These are phyloP conservation scores for Lutra lutra DNA, from an alignment of 2,797 vertebrate genomes.

Conservation along the genomic window DNA sequence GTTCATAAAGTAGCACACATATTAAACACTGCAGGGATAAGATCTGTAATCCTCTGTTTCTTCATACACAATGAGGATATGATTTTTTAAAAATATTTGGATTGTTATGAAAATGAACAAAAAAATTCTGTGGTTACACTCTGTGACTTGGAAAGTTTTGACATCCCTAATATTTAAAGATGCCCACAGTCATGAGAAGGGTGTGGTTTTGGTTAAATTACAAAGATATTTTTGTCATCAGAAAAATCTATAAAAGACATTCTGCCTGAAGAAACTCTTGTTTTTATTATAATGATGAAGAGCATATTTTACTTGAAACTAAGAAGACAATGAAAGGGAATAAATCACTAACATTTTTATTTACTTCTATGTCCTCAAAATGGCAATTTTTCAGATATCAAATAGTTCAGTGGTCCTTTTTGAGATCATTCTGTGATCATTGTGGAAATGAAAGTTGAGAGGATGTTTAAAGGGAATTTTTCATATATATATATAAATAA, in stretches of 20 bases:
- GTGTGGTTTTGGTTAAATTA: slow-evolving; percentile 34
- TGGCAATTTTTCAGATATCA: not conserved
- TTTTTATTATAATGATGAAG: slow-evolving; percentile 24
- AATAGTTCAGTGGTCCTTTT: not conserved
- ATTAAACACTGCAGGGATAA: not conserved
- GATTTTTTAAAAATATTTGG: not conserved
- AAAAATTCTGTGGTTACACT: not conserved
- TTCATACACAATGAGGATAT: not conserved
- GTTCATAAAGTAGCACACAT: not conserved
- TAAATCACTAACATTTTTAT: not conserved
- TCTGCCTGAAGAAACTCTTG: not conserved
- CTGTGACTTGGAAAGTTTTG: not conserved
- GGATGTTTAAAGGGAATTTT: not conserved
- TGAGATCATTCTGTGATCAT: not conserved
- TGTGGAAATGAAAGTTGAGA: not conserved
- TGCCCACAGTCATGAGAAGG: not conserved
- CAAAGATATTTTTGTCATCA: not conserved
- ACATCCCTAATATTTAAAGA: slow-evolving; percentile 1
- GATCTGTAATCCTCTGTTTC: not conserved
- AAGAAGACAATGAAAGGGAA: not conserved
- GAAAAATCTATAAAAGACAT: not conserved
- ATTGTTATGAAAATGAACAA: not conserved
- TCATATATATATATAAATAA: not conserved
- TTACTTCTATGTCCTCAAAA: not conserved
- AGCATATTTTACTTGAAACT: slow-evolving; percentile 28